These are phyloP conservation scores for Oncopeltus fasciatus DNA, from an alignment of 1,140 invertebrate species.

Conservation along the genomic window DNA sequence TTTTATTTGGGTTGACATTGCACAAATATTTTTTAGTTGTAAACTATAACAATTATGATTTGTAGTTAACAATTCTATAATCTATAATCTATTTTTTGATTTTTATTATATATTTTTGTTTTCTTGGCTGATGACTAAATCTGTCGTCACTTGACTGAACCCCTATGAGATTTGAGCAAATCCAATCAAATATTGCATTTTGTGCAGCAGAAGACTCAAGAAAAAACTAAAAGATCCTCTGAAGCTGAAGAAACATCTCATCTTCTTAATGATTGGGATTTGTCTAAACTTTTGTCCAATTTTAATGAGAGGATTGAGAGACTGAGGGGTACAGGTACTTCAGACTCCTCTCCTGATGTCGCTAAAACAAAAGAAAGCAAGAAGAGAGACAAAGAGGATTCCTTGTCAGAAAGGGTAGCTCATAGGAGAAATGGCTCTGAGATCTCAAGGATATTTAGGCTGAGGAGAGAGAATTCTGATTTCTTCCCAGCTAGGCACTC, in stretches of 20 bases:
- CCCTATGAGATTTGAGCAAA: neutral
- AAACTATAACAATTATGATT: neutral
- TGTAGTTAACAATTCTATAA: constrained; percentile 29
- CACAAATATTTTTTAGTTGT: neutral
- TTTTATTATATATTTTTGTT: constrained; percentile 15
- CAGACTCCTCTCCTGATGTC: constrained; percentile 14
- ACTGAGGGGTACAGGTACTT: constrained; percentile 24
- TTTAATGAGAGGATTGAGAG: constrained; percentile 34
- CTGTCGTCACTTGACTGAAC: constrained; percentile 13
- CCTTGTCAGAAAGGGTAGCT: neutral
- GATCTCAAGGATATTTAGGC: constrained; percentile 40
- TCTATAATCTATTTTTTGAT: constrained; percentile 20
- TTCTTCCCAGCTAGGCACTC: constrained; percentile 63
- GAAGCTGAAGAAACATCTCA: constrained; percentile 53
- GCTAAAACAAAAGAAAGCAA: constrained; percentile 17
- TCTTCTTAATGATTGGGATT: constrained; percentile 69
- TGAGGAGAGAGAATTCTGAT: constrained; percentile 60
- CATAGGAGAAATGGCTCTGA: constrained; percentile 25
- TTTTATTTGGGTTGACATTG: too few species aligned
- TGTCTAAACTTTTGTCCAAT: constrained; percentile 62
- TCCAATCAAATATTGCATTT: neutral
- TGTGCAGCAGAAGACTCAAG: constrained; percentile 14
- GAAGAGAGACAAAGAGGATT: constrained; percentile 18
- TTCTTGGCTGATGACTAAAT: constrained; percentile 16
- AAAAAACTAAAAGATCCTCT: constrained; percentile 25